phyloP scores from a whole-genome alignment of 2,113 vertebrate species.

The Campylomormyrus numenius region DNA sequence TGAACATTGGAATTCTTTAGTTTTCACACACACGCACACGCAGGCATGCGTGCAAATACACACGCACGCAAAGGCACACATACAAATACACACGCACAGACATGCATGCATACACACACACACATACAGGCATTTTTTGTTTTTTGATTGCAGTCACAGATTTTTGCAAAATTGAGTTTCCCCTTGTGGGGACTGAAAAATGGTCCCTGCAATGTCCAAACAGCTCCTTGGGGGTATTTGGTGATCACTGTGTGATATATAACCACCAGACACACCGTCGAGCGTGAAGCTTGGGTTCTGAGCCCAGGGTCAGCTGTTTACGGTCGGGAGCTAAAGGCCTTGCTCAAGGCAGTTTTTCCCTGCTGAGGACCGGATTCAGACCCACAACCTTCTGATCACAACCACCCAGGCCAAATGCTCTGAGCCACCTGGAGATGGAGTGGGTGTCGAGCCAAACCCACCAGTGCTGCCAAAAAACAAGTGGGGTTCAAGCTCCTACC shows the following conservation, averaged over 20 bases:
- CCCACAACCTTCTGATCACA: background rate
- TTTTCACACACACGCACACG: background rate
- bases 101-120: background rate
- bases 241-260: too few relatives aligned
- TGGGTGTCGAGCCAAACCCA: background rate
- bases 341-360: background rate
- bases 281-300: background rate
- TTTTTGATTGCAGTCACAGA: background rate
- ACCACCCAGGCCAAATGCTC: background rate
- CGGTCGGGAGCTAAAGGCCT: background rate
- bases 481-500: background rate
- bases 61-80: background rate
- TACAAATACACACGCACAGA: too few relatives aligned
- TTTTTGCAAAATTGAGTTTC: background rate
- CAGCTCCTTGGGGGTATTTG: background rate
- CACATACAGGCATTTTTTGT: background rate
- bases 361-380: background rate
- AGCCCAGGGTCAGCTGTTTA: background rate
- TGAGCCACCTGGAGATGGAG: background rate
- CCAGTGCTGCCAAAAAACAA: background rate
- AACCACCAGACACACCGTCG: background rate
- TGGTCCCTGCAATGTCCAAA: background rate
- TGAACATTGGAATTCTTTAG: background rate
- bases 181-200: background rate
- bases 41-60: background rate